A percentile compares a stretch with the other conserved stretches of the same genome.
phyloP scores from a whole-genome alignment of 1,140 invertebrate species.

The Brachionus koreanus region DNA sequence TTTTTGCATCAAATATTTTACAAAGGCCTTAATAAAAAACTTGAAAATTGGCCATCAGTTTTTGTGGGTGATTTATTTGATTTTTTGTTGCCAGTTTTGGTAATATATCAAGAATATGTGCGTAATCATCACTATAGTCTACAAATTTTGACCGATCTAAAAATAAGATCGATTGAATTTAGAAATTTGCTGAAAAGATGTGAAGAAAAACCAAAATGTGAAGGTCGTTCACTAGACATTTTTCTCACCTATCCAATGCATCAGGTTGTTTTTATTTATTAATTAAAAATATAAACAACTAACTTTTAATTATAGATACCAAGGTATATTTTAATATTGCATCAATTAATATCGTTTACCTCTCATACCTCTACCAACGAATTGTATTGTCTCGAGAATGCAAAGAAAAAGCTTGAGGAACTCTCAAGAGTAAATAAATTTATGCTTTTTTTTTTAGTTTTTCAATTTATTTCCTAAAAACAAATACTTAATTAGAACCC shows the following conservation, averaged over 20 bases:
- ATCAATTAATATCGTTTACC: conserved; percentile 83
- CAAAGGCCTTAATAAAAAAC: conserved; percentile 81
- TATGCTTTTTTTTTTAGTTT: background rate
- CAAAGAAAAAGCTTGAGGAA: conserved; percentile 80
- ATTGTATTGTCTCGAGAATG: conserved; percentile 78
- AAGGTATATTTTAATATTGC: conserved; percentile 83
- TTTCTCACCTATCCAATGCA: conserved; percentile 92
- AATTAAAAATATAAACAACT: background rate
- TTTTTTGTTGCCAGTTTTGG: conserved; percentile 85
- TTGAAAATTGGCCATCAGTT: conserved; percentile 78
- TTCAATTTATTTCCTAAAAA: background rate
- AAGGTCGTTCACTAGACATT: conserved; percentile 77
- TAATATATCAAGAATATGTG: conserved; percentile 90
- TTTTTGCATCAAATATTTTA: conserved; percentile 92
- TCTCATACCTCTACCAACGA: conserved; percentile 67
- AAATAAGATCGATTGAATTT: conserved; percentile 72
- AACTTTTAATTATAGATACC: conserved; percentile 67
- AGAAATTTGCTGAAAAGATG: conserved; percentile 64
- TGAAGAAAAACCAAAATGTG: conserved; percentile 76
- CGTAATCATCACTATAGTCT: conserved; percentile 86
- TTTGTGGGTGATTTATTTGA: conserved; percentile 81
- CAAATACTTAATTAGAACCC: background rate
- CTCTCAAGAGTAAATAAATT: conserved; percentile 66
- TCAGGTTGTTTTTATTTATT: conserved; percentile 62
- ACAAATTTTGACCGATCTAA: conserved; percentile 87